Evolutionary conservation across 2,888 invertebrate genomes (phyloP), one percentile per base, ranked within the genome.

Genomic region (Chymomyza fuscimana): DNA sequence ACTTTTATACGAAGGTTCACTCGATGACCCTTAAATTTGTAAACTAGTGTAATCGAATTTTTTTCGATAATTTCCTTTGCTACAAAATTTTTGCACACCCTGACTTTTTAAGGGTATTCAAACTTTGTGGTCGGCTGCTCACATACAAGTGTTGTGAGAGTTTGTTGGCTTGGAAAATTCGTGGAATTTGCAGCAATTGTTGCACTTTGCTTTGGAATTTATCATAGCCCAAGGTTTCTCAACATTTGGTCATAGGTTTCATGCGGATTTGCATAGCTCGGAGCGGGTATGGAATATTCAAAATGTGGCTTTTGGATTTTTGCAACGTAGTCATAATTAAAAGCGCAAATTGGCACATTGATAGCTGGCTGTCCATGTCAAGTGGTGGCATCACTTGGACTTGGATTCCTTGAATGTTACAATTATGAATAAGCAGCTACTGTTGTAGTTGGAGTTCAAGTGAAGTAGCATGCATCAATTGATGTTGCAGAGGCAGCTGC

Each of bases 131-230:
- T 32, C 3, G 7, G 5, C 32, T 25, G 25, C 32, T 32, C 19
- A 19, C 19, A 19, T 19, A 19, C 19, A 19, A 19, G 19, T 19
- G 1, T 9, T 32, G 32, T 7, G 32, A 32, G 32, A 32, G 32
- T 9, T 10, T 46, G 40, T 12, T 12, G 40, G 40, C 40, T 10
- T 46, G 32, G 2, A 32, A 32, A 32, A 51, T 83, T 87, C 83
- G 77, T 66, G 73, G 83, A 83, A 83, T 77, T 79, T 69, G 77
- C 72, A 86, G 74, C 86, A 77, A 78, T 82, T 82, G 81, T 79
- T 63, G 86, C 88, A 83, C 82, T 86, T 83, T 86, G 72, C 72
- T 76, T 72, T 61, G 72, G 71, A 75, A 87, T 86, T 77, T 82
- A 84, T 86, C 79, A 86, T 86, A 83, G 73, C 46, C 59, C 52